A percentile compares a stretch with the other conserved stretches of the same genome.
These are phyloP conservation scores for Hemibagrus wyckioides DNA, from an alignment of 2,113 vertebrate genomes.

Conservation along the genomic window DNA sequence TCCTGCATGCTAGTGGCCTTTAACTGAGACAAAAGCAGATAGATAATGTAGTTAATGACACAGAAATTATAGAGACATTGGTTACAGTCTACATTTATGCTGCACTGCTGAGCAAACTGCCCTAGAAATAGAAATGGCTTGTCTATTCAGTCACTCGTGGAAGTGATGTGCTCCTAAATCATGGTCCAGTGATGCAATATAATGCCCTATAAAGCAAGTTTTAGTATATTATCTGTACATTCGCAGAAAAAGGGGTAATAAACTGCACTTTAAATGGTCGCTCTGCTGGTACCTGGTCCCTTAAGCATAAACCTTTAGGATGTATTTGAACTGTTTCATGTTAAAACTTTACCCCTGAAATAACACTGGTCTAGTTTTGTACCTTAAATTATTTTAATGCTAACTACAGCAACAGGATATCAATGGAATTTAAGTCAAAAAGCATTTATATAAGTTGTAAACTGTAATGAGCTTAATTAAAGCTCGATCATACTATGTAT, in stretches of 20 bases:
- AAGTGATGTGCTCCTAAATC: neutral
- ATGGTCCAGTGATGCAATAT: neutral
- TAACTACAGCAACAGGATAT: no score
- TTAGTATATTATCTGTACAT: neutral
- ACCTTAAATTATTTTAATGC: neutral
- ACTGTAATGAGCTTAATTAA: no score
- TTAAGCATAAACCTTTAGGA: neutral
- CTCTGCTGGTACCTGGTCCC: neutral
- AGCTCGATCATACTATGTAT: no score
- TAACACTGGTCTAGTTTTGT: neutral
- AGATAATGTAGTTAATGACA: neutral
- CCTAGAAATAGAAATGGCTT: neutral
- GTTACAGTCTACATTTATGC: neutral
- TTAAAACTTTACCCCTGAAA: neutral
- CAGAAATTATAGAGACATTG: neutral
- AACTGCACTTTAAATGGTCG: neutral
- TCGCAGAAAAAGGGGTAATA: neutral
- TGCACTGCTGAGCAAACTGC: neutral
- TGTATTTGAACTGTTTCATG: neutral
- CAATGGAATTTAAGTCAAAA: no score
- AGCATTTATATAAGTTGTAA: no score
- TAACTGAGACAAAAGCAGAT: conserved; percentile 58
- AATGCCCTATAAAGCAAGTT: neutral
- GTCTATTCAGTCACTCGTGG: neutral
- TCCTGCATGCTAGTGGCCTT: conserved; percentile 49